Conservation (phyloP, 2,797 vertebrate species). For the Hylomyscus alleni region DNA sequence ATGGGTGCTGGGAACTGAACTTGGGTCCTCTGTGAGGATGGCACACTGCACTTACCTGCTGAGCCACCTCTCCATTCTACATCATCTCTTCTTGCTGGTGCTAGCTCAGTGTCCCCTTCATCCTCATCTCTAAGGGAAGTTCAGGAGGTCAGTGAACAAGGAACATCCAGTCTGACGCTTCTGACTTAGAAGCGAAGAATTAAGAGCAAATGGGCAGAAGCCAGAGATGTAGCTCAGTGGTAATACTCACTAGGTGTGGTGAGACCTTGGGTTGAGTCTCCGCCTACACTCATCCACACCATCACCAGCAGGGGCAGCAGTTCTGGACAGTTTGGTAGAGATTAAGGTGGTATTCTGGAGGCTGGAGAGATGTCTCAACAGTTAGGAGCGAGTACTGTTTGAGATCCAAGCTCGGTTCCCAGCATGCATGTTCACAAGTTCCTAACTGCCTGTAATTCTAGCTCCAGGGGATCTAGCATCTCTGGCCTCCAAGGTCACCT, state of each 20-base stretch:
- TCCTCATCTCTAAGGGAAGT: neutral
- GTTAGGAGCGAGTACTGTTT: neutral
- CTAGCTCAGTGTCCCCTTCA: neutral
- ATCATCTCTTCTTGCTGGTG: neutral
- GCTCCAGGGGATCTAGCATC: neutral
- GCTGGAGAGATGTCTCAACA: neutral
- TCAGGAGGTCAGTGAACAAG: neutral
- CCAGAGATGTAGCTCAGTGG: neutral
- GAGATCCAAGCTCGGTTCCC: neutral
- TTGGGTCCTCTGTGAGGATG: neutral
- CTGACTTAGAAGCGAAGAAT: conserved; percentile 16
- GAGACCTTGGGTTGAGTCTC: neutral
- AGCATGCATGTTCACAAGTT: neutral
- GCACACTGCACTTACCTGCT: neutral
- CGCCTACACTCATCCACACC: neutral
- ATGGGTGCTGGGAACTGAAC: neutral
- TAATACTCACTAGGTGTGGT: neutral
- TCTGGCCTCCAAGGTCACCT: neutral
- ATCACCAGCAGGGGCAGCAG: neutral
- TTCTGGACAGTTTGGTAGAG: neutral
- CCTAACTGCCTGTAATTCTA: neutral
- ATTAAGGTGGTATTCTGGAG: neutral
- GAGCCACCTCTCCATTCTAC: neutral
- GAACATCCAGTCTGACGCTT: neutral
- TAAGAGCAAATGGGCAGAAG: neutral